Conservation (phyloP, 1,140 invertebrate species). For the Akabosia matsudoensis region DNA sequence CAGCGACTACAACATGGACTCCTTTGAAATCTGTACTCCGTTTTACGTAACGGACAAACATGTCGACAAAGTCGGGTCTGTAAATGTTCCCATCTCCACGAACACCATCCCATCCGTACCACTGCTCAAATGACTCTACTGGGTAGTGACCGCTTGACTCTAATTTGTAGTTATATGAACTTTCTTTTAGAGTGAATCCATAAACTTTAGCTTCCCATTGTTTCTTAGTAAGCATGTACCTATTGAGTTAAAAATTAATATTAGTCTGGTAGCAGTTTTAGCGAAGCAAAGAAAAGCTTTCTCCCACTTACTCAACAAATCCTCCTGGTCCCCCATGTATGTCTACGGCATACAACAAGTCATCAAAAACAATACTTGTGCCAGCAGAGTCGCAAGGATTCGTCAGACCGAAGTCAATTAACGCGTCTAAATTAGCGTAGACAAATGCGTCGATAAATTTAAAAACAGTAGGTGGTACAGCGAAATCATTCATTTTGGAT, state of each 20-base stretch:
- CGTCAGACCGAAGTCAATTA: slow-evolving; percentile 89
- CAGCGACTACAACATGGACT: slow-evolving; percentile 96
- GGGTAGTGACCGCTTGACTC: slow-evolving; percentile 68
- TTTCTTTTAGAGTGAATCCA: slow-evolving; percentile 83
- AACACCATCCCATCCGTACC: slow-evolving; percentile 64
- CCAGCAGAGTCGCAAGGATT: slow-evolving; percentile 56
- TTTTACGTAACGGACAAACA: slow-evolving; percentile 70
- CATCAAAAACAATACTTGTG: slow-evolving; percentile 51
- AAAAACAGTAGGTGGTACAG: neutral
- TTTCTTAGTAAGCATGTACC: slow-evolving; percentile 86
- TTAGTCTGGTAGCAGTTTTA: neutral
- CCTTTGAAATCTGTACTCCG: slow-evolving; percentile 73
- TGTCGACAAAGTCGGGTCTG: slow-evolving; percentile 74
- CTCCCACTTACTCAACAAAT: slow-evolving; percentile 57
- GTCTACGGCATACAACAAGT: slow-evolving; percentile 88
- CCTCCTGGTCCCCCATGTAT: slow-evolving; percentile 97
- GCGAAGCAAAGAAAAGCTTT: neutral
- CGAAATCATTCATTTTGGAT: neutral
- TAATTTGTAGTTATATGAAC: slow-evolving; percentile 83
- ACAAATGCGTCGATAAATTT: slow-evolving; percentile 84
- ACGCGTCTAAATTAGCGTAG: slow-evolving; percentile 95
- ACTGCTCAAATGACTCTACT: slow-evolving; percentile 84
- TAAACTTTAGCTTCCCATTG: slow-evolving; percentile 86
- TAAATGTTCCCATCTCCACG: slow-evolving; percentile 84
- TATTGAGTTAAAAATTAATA: slow-evolving; percentile 72